Percentiles rank a stretch among this genome's conserved stretches.
Conservation (phyloP, 1,140 invertebrate genomes). For the Eulimnadia texana region DNA sequence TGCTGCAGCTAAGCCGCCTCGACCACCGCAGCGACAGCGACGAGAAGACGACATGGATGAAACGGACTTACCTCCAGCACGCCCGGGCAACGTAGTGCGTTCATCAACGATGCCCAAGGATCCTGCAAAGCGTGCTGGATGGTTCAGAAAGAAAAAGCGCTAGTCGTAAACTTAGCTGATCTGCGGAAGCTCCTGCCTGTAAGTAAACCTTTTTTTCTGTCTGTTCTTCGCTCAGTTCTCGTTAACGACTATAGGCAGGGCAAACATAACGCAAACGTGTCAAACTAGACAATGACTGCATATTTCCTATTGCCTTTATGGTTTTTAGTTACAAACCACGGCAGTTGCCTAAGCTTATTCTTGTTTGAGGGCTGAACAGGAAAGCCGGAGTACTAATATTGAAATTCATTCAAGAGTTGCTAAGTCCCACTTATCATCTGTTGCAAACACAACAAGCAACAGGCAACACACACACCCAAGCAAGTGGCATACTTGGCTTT, state of each 20-base stretch:
- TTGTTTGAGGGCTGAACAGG: too few species aligned
- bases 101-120: slow-evolving; percentile 28
- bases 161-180: neutral
- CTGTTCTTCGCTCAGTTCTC: too few species aligned
- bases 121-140: slow-evolving; percentile 23
- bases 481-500: neutral
- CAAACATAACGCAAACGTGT: too few species aligned
- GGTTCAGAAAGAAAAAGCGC: slow-evolving; percentile 23
- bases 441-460: neutral
- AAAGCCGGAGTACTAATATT: too few species aligned
- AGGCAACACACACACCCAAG: neutral
- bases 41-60: slow-evolving; percentile 14
- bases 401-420: too few species aligned
- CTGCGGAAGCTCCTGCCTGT: neutral
- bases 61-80: neutral
- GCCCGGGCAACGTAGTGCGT: slow-evolving; percentile 20
- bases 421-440: neutral
- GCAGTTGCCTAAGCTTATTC: neutral
- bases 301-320: neutral
- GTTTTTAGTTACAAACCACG: neutral
- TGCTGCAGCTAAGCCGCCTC: slow-evolving; percentile 18
- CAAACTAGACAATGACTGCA: neutral
- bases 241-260: too few species aligned
- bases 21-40: slow-evolving; percentile 13
- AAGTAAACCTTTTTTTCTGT: neutral